phyloP scores from a whole-genome alignment of 1,140 invertebrate genomes.

The Melanaphis sacchari region DNA sequence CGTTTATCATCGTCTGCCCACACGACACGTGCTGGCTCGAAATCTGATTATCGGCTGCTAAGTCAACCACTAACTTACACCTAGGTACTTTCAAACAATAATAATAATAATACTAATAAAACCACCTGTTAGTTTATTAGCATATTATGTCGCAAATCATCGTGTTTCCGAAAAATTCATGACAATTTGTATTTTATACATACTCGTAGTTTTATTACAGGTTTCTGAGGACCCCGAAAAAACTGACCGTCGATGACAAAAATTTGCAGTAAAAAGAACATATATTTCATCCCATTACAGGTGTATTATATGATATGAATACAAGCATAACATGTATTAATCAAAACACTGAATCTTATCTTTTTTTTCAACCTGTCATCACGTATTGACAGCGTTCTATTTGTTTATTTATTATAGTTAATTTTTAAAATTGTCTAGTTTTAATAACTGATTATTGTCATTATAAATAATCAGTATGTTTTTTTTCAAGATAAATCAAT shows the following conservation, averaged over 20 bases:
- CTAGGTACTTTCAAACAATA: neutral
- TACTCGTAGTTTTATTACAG: neutral
- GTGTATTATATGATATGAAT: neutral
- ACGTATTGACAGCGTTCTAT: neutral
- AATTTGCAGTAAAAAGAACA: neutral
- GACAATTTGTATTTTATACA: neutral
- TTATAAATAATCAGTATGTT: neutral
- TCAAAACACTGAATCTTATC: neutral
- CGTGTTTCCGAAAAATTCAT: neutral
- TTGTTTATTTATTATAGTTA: neutral
- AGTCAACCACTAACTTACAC: neutral
- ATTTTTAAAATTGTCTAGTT: neutral
- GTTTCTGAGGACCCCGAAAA: neutral
- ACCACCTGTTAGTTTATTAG: neutral
- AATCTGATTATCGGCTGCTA: conserved; percentile 21
- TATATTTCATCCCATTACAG: neutral
- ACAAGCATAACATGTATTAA: neutral
- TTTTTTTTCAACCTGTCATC: neutral
- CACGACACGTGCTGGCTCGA: conserved; percentile 16
- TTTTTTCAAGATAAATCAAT: neutral
- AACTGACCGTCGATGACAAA: neutral
- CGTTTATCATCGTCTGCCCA: conserved; percentile 10
- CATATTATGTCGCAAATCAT: neutral
- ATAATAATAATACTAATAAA: neutral
- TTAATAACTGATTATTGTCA: neutral